Evolutionary conservation across 2,888 invertebrate species (phyloP), one percentile per base, ranked within the genome.

Genomic region (Craniophora ligustri): DNA sequence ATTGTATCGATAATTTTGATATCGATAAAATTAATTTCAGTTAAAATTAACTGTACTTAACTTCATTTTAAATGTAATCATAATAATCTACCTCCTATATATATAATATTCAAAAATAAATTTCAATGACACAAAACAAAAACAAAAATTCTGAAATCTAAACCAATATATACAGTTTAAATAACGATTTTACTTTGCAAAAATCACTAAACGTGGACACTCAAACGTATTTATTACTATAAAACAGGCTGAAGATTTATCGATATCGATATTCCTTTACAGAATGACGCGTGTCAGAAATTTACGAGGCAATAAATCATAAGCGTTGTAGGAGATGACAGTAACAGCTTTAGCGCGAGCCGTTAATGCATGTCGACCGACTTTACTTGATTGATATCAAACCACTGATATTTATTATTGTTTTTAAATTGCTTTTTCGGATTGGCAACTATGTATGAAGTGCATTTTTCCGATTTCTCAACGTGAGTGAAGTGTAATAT

Each of bases 271-370:
- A 61, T 31, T 40, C 49, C 26, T 15, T 51, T 78, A 80, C 80
- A 79, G 60, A 61, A 71, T 83, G 84, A 83, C 83, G 79, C 79
- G 82, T 83, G 85, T 78, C 81, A 78, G 75, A 57, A 49, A 71
- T 84, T 87, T 86, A 89, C 82, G 80, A 79, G 54, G 76, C 79
- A 65, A 85, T 91, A 89, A 88, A 76, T 91, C 88, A 88, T 84
- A 78, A 73, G 75, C 64, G 81, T 78, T 85, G 85, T 86, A 72
- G 59, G 59, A 67, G 68, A 57, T 62, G 91, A 89, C 89, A 88
- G 84, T 79, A 78, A 91, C 89, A 86, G 72, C 82, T 75, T 72
- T 79, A 78, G 81, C 68, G 36, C 45, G 54, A 69, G 65, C 63
- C 53, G 56, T 85, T 86, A 87, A 86, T 86, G 86, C 77, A 78